Evolutionary conservation across 2,797 vertebrate species (phyloP).

Genomic region (Graptemys geographica): DNA sequence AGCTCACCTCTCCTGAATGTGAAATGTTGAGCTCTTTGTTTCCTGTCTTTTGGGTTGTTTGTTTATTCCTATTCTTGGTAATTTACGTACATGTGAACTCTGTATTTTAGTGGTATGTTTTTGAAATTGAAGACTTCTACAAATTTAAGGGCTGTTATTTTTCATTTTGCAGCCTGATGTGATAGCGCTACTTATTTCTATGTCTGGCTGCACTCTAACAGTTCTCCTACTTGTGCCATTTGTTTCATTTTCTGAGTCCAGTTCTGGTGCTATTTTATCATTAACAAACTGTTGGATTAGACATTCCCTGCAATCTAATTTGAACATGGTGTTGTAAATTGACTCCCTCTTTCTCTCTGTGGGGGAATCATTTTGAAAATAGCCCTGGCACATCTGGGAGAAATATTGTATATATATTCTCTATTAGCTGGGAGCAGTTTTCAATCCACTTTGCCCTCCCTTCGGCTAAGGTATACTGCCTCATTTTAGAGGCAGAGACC

Average conservation of each 20-base stretch:
- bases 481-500: conserved; percentile 48
- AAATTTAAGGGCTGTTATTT: not conserved
- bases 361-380: not conserved
- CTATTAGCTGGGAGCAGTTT: conserved; percentile 21
- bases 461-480: not conserved
- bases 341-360: not conserved
- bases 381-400: not conserved
- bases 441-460: not conserved
- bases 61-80: not conserved
- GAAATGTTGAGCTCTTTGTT: not conserved
- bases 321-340: not conserved
- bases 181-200: not conserved
- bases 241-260: conserved; percentile 8
- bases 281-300: conserved; percentile 16
- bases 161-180: not conserved
- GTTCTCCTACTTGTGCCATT: not conserved
- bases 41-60: not conserved
- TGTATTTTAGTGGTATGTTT: not conserved
- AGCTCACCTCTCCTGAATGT: not conserved
- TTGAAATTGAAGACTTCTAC: not conserved
- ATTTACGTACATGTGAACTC: not conserved
- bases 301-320: not conserved
- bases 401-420: not conserved
- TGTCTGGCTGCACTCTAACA: not conserved
- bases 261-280: not conserved